Base-by-base conservation (phyloP, 2,113 vertebrate genomes). In the Colinus virginianus region DNA sequence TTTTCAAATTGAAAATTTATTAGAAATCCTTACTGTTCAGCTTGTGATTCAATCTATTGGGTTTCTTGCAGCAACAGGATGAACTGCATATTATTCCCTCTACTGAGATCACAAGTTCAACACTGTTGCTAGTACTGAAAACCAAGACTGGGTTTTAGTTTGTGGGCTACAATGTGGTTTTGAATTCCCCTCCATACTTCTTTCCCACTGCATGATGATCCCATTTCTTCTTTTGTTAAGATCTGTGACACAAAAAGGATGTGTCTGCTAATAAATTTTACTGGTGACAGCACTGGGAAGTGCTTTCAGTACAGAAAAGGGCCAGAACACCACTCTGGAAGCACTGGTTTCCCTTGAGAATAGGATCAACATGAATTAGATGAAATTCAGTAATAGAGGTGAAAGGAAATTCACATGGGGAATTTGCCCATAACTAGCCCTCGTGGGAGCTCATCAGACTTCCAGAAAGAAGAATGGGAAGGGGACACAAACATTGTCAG, bases 81-180 rank as follows among this genome's bases (percentile, higher is more conserved):
- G 25, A 68, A 89, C 20, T 36, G 30, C 49, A 30, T 71, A 61
- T 94, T n/a, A 11, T 72, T 87, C n/a, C 66, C 43, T 85, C 82
- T 61, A 10, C 0, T 62, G 43, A 4, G 4, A 21, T 64, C 62
- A 72, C 48, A 13, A 36, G 15, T 76, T 93, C 58, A 68, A 11
- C 43, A 15, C 20, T 17, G 22, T 51, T 76, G 21, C n/a, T 72
- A 11, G 36, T 74, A 18, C 40, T 66, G 48, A 82, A 87, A 93
- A 38, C 28, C 56, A 55, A 77, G 12, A 22, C 2, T 28, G 25
- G 13, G 2, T 13, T 70, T 91, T 53, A 53, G 12, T 85, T 25
- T 64, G 21, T 64, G 40, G 32, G 7, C 13, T 77, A 18, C 32
- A 18, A 14, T 20, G 11, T 32, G 13, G 0, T 49, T 87, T 79